Percentiles rank a stretch among this genome's conserved stretches.
Evolutionary conservation across 2,113 vertebrate genomes (phyloP).

Genomic region (Solea senegalensis): DNA sequence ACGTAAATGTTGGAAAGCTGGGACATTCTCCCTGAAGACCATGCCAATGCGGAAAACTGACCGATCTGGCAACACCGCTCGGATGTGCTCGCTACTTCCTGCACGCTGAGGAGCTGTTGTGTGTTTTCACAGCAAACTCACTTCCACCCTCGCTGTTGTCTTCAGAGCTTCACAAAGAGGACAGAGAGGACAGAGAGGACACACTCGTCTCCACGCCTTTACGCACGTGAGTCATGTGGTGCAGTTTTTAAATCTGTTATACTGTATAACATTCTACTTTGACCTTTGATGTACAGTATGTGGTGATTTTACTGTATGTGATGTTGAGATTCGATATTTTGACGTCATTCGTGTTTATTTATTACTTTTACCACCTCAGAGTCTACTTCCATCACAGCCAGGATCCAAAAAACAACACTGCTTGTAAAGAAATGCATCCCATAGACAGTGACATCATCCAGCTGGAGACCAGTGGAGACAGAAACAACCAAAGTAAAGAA

Average conservation of each 20-base stretch:
- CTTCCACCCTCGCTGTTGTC: not conserved
- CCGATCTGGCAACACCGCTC: slow-evolving; percentile 2
- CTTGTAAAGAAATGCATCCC: slow-evolving; percentile 2
- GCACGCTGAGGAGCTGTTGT: not conserved
- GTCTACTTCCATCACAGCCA: not conserved
- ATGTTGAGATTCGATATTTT: too few relatives aligned
- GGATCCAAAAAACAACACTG: not conserved
- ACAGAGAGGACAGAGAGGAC: not conserved
- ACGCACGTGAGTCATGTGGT: too few relatives aligned
- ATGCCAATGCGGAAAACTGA: not conserved
- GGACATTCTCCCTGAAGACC: too few relatives aligned
- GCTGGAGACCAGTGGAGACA: slow-evolving; percentile 20
- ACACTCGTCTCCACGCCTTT: not conserved
- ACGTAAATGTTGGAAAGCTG: too few relatives aligned
- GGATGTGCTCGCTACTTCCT: slow-evolving; percentile 41
- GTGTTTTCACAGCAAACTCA: not conserved
- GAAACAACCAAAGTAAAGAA: slow-evolving; percentile 16
- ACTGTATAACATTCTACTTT: too few relatives aligned
- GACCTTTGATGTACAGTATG: too few relatives aligned
- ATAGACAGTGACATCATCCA: slow-evolving; percentile 9
- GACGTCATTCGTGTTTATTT: too few relatives aligned
- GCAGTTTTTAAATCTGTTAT: too few relatives aligned
- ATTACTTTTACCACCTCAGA: too few relatives aligned
- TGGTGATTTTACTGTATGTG: too few relatives aligned
- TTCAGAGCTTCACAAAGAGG: not conserved